Evolutionary conservation across 2,888 invertebrate species (phyloP).

Genomic region (Tetheella fluctuosa): DNA sequence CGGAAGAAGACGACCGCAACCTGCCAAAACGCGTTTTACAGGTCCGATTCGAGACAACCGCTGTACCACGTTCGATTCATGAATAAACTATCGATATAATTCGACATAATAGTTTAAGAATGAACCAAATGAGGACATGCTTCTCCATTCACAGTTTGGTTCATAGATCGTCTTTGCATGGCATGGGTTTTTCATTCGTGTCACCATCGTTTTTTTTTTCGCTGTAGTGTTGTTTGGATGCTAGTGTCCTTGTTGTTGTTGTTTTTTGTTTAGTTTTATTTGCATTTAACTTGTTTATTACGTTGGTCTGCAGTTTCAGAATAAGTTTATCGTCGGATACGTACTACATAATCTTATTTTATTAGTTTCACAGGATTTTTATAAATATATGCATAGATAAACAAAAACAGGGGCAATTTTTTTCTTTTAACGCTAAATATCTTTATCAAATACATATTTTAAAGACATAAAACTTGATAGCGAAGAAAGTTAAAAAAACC

Average conservation of each 20-base stretch:
- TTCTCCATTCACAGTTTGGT: constrained; percentile 45
- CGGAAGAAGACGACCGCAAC: constrained; percentile 97
- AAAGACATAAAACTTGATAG: too few relatives aligned
- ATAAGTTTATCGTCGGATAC: constrained; percentile 36
- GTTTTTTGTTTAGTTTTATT: constrained; percentile 51
- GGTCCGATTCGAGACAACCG: constrained; percentile 88
- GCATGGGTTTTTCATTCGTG: constrained; percentile 73
- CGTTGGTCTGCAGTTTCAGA: constrained; percentile 49
- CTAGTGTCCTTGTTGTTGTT: constrained; percentile 62
- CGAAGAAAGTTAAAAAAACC: background rate
- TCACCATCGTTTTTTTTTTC: constrained; percentile 49
- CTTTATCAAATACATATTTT: too few relatives aligned
- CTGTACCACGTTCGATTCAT: constrained; percentile 68
- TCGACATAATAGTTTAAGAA: constrained; percentile 43
- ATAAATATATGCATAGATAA: constrained; percentile 7
- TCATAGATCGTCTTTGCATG: constrained; percentile 66
- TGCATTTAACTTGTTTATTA: constrained; percentile 57
- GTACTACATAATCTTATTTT: constrained; percentile 21
- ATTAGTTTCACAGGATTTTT: background rate
- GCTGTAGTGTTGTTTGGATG: constrained; percentile 59
- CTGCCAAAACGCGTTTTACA: constrained; percentile 96
- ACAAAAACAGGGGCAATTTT: background rate
- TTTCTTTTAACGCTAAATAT: too few relatives aligned
- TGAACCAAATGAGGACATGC: constrained; percentile 55
- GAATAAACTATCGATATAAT: constrained; percentile 42